Evolutionary conservation across 2,113 vertebrate genomes (phyloP), one percentile per base, ranked within the genome.

Genomic region (Zosterops pallidus): DNA sequence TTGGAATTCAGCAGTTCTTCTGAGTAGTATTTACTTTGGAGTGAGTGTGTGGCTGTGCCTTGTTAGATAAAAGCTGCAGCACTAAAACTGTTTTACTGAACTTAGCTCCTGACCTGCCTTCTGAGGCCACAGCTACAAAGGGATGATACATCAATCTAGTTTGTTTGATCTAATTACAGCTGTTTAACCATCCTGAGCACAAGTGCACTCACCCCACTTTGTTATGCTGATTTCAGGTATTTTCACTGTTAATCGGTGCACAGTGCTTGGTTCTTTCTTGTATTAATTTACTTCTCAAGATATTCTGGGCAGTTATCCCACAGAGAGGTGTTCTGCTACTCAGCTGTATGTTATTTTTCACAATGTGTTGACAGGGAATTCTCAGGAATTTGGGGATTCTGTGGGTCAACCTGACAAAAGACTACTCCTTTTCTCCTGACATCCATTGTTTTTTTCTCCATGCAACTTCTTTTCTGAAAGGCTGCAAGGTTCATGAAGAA

Each of bases 111-210:
- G 96, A 95, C 94, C 91, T 94, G 39, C 91, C 96, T 97, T 86
- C 60, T 35, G 65, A 92, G 94, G 94, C 92, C 94, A 21, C 29
- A 60, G 42, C 95, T 94, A 90, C 96, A 97, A 96, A 96, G 95
- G 89, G 92, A 96, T 56, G 89, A 41, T 17, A 31, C 89, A 89
- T 96, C 96, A 83, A 9, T 83, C 89, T 83, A 5, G 68, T 71
- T 75, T 74, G 80, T 97, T 94, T 96, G 96, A 97, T 97, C 95
- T 95, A 93, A 96, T 97, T 96, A 96, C 94, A 89, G 89, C 95
- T 92, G 39, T 94, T 97, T 95, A 94, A 91, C 94, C 62, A 59
- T 74, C 50, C 12, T 28, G 86, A 90, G 92, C 92, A 86, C 76
- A 77, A 93, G 92, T 75, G 57, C 71, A 53, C 89, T 96, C 92